Percentiles rank a stretch among this genome's conserved stretches.
phyloP scores from a whole-genome alignment of 2,888 invertebrate genomes.

The Eustalomyia histrio region DNA sequence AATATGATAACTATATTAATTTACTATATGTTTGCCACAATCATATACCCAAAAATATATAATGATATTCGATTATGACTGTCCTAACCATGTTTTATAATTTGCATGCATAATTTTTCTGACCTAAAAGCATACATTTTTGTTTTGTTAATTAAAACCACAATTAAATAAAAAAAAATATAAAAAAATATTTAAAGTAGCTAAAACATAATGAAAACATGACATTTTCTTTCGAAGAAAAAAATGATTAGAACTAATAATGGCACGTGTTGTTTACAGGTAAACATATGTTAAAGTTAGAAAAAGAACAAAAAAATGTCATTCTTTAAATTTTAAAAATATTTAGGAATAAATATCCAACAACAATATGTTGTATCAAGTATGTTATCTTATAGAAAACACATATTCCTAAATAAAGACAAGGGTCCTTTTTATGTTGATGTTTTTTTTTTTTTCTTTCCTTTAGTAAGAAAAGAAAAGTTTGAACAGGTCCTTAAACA shows the following conservation, averaged over 20 bases:
- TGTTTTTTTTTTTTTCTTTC: neutral
- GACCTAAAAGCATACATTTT: constrained; percentile 23
- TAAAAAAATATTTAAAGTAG: neutral
- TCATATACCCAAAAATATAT: too few relatives aligned
- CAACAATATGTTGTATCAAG: neutral
- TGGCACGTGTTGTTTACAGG: constrained; percentile 41
- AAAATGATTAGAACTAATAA: neutral
- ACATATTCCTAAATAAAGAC: neutral
- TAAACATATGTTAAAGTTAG: neutral
- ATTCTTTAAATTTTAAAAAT: constrained; percentile 1
- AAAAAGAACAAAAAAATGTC: constrained; percentile 8
- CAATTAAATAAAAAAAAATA: neutral
- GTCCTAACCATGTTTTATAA: too few relatives aligned
- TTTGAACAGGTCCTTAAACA: constrained; percentile 60
- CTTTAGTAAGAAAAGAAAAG: constrained; percentile 64
- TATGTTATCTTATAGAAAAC: neutral
- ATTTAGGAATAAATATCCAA: constrained; percentile 14
- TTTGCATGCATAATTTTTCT: too few relatives aligned
- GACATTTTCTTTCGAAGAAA: constrained; percentile 61
- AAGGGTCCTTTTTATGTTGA: neutral
- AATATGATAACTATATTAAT: too few relatives aligned
- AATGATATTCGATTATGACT: too few relatives aligned
- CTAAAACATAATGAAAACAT: constrained; percentile 55
- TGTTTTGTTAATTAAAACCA: constrained; percentile 30
- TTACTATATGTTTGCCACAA: too few relatives aligned